These are phyloP conservation scores for Lutraria rhynchaena DNA, from an alignment of 1,140 invertebrate species.

Conservation along the genomic window DNA sequence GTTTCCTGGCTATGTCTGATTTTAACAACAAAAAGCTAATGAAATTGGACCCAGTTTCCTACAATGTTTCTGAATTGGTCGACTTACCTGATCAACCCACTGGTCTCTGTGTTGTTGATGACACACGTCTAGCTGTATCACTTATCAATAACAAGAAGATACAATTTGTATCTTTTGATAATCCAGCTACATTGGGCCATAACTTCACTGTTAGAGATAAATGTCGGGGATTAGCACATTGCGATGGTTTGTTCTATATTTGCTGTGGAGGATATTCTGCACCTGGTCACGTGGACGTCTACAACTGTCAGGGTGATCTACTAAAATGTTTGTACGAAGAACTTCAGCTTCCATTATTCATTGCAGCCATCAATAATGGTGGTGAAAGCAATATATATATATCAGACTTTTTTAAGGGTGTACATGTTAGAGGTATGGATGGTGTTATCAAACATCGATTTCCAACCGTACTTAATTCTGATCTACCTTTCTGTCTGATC, in stretches of 20 bases:
- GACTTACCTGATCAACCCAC: not conserved
- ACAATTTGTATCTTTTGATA: not conserved
- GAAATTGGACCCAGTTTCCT: not conserved
- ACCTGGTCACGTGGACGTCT: not conserved
- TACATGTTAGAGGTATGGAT: no score
- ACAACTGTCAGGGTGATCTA: not conserved
- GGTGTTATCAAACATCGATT: no score
- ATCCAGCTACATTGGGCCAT: not conserved
- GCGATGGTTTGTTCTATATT: not conserved
- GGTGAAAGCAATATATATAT: no score
- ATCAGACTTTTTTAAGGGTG: no score
- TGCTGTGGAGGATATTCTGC: not conserved
- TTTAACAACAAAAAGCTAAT: not conserved
- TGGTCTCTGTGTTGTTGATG: not conserved
- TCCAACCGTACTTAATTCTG: no score
- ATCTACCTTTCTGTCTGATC: no score
- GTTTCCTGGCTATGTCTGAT: not conserved
- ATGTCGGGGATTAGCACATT: not conserved
- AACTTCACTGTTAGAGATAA: not conserved
- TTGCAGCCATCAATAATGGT: not conserved
- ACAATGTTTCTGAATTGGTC: not conserved
- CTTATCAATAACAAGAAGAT: not conserved
- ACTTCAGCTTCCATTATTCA: not conserved
- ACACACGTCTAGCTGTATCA: no score
- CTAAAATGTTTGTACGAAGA: not conserved